phyloP scores from a whole-genome alignment of 2,797 vertebrate genomes.

The Enteromius viviparus region DNA sequence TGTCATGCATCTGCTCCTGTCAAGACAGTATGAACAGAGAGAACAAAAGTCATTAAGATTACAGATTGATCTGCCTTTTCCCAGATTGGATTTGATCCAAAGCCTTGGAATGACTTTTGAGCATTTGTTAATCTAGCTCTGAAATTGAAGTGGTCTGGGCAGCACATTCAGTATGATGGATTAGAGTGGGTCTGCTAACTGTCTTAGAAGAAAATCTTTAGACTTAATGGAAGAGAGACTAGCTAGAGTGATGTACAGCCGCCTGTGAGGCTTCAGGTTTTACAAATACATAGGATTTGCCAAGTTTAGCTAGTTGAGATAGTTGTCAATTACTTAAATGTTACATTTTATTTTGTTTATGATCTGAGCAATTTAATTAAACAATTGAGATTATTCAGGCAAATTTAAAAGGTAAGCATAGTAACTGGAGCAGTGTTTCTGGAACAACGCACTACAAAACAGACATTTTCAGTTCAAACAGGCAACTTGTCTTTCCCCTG shows the following conservation, averaged over 20 bases:
- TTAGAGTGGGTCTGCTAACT: slow-evolving; percentile 1
- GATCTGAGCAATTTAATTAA: no score
- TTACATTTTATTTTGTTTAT: neutral
- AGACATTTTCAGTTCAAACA: neutral
- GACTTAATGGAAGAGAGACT: slow-evolving; percentile 1
- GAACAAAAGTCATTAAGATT: slow-evolving; percentile 23
- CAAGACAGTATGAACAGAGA: neutral
- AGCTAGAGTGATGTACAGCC: slow-evolving; percentile 4
- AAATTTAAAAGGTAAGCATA: neutral
- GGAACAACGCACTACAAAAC: neutral
- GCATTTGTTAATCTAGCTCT: slow-evolving; percentile 42
- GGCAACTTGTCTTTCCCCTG: no score
- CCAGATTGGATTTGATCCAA: slow-evolving; percentile 41
- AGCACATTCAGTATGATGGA: slow-evolving; percentile 25
- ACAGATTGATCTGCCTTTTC: slow-evolving; percentile 53
- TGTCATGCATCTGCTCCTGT: slow-evolving; percentile 3
- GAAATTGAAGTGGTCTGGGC: slow-evolving; percentile 44
- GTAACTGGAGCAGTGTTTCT: neutral
- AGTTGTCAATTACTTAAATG: neutral
- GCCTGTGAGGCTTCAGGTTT: neutral
- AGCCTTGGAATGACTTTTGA: slow-evolving; percentile 43
- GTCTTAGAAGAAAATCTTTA: slow-evolving; percentile 23
- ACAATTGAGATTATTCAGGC: neutral
- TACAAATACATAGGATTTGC: slow-evolving; percentile 18
- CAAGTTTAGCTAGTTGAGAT: neutral